Conservation (phyloP, 2,797 vertebrate species). For the Lithobates sylvaticus region DNA sequence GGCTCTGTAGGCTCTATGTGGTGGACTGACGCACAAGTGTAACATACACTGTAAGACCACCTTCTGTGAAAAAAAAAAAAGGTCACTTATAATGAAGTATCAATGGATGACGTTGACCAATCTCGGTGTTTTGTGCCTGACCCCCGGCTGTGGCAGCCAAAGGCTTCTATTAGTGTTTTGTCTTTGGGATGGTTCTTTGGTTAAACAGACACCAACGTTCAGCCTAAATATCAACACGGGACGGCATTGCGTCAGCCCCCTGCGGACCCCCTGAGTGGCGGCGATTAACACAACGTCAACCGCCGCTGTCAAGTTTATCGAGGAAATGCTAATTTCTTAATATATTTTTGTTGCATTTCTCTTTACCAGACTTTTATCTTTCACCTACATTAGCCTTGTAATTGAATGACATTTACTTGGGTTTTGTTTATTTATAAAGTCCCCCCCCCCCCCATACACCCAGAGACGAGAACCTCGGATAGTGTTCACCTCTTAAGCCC, state of each 20-base stretch:
- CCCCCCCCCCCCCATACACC: background rate
- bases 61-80: slow-evolving; percentile 29
- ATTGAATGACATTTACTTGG: background rate
- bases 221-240: slow-evolving; percentile 74
- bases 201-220: slow-evolving; percentile 69
- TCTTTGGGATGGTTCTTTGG: slow-evolving; percentile 69
- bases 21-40: background rate
- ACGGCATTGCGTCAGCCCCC: background rate
- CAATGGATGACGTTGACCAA: slow-evolving; percentile 25
- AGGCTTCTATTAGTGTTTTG: slow-evolving; percentile 74
- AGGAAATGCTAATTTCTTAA: background rate
- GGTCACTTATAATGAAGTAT: slow-evolving; percentile 24
- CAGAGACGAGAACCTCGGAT: too few species aligned
- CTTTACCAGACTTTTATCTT: background rate
- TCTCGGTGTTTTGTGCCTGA: slow-evolving; percentile 32
- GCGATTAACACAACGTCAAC: background rate
- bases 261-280: slow-evolving; percentile 18
- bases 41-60: slow-evolving; percentile 45
- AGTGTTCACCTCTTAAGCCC: too few species aligned
- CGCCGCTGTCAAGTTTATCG: background rate
- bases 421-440: background rate
- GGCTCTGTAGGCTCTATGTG: slow-evolving; percentile 7
- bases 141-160: slow-evolving; percentile 26
- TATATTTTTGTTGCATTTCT: background rate
- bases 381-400: background rate